These are phyloP conservation scores for Aphaenogaster ashmeadi DNA, from an alignment of 1,140 invertebrate genomes.

Conservation along the genomic window DNA sequence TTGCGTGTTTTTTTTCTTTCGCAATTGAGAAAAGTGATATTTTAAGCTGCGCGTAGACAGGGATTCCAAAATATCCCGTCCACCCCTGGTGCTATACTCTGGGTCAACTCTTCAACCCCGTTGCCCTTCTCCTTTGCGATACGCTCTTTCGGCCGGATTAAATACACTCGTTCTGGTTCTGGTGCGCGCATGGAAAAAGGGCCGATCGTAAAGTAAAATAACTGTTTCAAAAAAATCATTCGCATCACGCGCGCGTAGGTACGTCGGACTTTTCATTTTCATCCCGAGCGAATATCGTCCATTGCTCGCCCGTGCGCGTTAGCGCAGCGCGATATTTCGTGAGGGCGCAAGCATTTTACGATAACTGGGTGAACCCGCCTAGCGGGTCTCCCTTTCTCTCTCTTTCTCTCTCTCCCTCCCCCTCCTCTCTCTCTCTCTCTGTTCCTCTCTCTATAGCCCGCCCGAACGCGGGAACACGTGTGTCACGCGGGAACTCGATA, in stretches of 20 bases:
- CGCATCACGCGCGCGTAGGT: slow-evolving; percentile 33
- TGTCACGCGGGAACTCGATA: slow-evolving; percentile 45
- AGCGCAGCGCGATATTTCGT: slow-evolving; percentile 30
- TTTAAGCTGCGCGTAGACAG: slow-evolving; percentile 17
- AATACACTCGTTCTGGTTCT: slow-evolving; percentile 64
- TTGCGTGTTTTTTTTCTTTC: not conserved
- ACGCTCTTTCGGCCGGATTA: slow-evolving; percentile 68
- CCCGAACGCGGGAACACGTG: slow-evolving; percentile 25
- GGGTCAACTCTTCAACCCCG: slow-evolving; percentile 58
- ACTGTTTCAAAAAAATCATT: slow-evolving; percentile 60
- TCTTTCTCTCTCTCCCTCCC: not conserved
- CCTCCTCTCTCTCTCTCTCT: not conserved
- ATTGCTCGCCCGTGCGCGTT: slow-evolving; percentile 8
- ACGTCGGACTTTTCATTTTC: slow-evolving; percentile 49
- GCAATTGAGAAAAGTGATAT: slow-evolving; percentile 15
- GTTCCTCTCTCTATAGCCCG: not conserved
- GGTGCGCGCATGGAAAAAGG: slow-evolving; percentile 62
- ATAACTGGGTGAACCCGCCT: slow-evolving; percentile 39
- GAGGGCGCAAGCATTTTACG: slow-evolving; percentile 49
- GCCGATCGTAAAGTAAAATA: slow-evolving; percentile 73
- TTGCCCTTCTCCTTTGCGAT: slow-evolving; percentile 24
- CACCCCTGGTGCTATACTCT: slow-evolving; percentile 43
- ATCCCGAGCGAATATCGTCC: slow-evolving; percentile 20
- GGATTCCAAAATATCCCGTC: slow-evolving; percentile 42
- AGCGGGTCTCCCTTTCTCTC: not conserved